These are phyloP conservation scores for Karalla daura DNA, from an alignment of 2,797 vertebrate species.

Conservation along the genomic window DNA sequence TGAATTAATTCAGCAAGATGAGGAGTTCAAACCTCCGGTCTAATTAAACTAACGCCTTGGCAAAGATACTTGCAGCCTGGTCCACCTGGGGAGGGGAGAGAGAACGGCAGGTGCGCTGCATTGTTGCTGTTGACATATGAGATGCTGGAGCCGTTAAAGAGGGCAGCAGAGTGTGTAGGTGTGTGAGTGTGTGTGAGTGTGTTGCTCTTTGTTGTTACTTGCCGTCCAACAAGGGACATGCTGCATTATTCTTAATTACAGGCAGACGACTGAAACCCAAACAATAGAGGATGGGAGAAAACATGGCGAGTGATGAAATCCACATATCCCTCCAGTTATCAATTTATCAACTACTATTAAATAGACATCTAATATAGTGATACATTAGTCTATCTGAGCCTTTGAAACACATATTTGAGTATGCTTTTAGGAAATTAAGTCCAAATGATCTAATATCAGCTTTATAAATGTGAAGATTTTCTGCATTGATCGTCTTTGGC, in stretches of 20 bases:
- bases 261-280: slow-evolving; percentile 53
- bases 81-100: neutral
- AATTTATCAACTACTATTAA: too few species aligned
- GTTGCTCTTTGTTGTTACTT: slow-evolving; percentile 53
- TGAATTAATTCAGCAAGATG: neutral
- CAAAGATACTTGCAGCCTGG: neutral
- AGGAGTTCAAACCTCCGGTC: neutral
- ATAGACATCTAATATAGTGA: too few species aligned
- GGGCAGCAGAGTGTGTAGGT: slow-evolving; percentile 43
- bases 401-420: too few species aligned
- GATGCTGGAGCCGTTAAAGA: slow-evolving; percentile 29
- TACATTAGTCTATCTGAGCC: too few species aligned
- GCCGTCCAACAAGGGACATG: slow-evolving; percentile 48
- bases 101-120: neutral
- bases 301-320: slow-evolving; percentile 23
- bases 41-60: neutral
- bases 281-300: slow-evolving; percentile 60
- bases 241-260: slow-evolving; percentile 71
- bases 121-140: slow-evolving; percentile 51
- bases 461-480: too few species aligned
- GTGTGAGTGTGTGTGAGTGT: slow-evolving; percentile 48
- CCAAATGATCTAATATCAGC: too few species aligned
- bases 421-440: too few species aligned
- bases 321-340: slow-evolving; percentile 26
- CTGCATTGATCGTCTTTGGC: too few species aligned